Base-by-base conservation (phyloP, 2,797 vertebrate species). In the Poeciliopsis infans region DNA sequence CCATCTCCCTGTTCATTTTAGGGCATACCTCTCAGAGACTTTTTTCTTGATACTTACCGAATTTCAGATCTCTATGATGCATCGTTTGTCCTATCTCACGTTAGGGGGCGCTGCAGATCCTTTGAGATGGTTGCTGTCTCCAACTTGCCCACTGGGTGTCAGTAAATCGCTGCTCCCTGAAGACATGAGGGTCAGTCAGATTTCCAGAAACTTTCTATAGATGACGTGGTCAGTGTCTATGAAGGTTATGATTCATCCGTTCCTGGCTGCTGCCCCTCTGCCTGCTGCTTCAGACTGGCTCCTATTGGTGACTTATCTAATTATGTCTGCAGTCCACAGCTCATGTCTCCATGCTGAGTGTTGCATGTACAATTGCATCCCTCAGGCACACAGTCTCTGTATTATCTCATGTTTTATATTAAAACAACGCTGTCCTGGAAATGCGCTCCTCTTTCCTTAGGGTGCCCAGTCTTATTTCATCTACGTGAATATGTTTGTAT, bases 241-340 rank as follows among this genome's bases (percentile, higher is more conserved):
- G 2, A 57, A 71, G 74, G 41, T 45, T 73, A 85, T 87, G 87
- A 90, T 74, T 89, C 89, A 87, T 72, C 80, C 1, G 39, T 85
- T 78, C 33, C 28, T 43, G 53, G 41, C 41, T 61, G 41, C 28
- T 31, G 55, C 20, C 3, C 18, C 45, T 13, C 61, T 66, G 71
- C 72, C 69, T 57, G 41, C 75, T 18, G 36, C 73, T 46, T 79
- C 79, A 80, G 39, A 13, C 31, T 15, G 69, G 39, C 78, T 82
- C 68, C 78, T 79, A 87, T 87, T 83, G 84, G 71, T 41, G 13
- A 18, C 76, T 85, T 72, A 70, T 88, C 73, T 49, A 74, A 87
- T 80, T 79, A 80, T 75, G 80, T 87, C 82, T 75, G 66, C 76
- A 51, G 77, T 46, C 59, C 25, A 55, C 64, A 74, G 57, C 69